Percentiles rank a stretch among this genome's conserved stretches.
These are phyloP conservation scores for Venturia canescens DNA, from an alignment of 1,140 invertebrate species.

Conservation along the genomic window DNA sequence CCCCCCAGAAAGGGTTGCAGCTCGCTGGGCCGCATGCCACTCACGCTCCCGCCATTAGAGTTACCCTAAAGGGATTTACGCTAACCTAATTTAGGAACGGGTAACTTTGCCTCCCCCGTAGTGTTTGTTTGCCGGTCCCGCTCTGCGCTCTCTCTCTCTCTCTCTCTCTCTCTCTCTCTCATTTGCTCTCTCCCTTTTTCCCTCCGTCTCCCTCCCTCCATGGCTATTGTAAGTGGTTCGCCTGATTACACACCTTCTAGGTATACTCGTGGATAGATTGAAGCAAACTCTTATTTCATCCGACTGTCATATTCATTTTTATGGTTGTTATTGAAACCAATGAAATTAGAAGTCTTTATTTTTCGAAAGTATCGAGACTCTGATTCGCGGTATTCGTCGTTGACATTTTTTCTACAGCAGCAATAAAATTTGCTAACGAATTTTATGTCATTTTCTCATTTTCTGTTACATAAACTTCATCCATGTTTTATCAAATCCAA, in stretches of 20 bases:
- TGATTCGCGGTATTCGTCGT: too few relatives aligned
- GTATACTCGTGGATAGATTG: constrained; percentile 6
- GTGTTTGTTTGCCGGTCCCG: constrained; percentile 66
- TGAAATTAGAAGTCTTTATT: too few relatives aligned
- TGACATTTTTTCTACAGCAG: too few relatives aligned
- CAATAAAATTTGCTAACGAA: too few relatives aligned
- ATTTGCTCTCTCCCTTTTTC: not conserved
- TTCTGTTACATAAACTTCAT: too few relatives aligned
- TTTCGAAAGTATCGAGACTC: too few relatives aligned
- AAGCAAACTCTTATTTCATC: not conserved
- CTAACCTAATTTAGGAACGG: constrained; percentile 74
- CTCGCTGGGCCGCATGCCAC: constrained; percentile 47
- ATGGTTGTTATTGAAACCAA: too few relatives aligned
- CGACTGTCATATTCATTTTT: too few relatives aligned
- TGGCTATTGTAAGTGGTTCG: constrained; percentile 28
- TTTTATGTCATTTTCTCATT: too few relatives aligned
- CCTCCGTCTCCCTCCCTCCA: not conserved
- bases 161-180: constrained; percentile 42
- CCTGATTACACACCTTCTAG: constrained; percentile 31
- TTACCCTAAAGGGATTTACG: constrained; percentile 75
- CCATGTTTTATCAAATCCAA: too few relatives aligned
- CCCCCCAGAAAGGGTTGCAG: constrained; percentile 21
- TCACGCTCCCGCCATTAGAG: constrained; percentile 73
- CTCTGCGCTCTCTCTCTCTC: constrained; percentile 57
- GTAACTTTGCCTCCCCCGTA: constrained; percentile 67